Percentiles rank a stretch among this genome's conserved stretches.
Evolutionary conservation across 2,113 vertebrate species (phyloP).

Genomic region (Phyllostomus hastatus): DNA sequence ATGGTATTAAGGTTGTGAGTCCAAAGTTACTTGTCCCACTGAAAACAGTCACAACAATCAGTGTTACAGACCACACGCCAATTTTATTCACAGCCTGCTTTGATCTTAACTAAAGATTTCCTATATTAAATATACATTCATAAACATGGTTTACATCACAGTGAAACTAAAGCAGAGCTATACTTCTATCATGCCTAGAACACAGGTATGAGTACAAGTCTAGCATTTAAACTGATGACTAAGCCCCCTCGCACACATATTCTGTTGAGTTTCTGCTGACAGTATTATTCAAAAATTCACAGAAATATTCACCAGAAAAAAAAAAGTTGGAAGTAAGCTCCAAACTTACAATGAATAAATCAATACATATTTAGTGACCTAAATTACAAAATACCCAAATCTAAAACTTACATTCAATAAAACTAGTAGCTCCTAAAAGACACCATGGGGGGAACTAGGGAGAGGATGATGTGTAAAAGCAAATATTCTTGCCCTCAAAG

Average conservation of each 20-base stretch:
- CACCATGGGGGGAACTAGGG: not conserved
- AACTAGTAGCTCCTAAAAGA: conserved; percentile 15
- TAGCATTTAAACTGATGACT: not conserved
- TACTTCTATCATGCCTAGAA: not conserved
- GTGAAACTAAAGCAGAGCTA: conserved; percentile 13
- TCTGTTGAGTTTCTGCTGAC: not conserved
- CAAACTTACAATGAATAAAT: not conserved
- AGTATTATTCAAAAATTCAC: not conserved
- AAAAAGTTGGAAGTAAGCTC: not conserved
- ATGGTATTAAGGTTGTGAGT: not conserved
- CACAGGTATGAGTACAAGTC: not conserved
- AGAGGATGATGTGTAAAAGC: not conserved
- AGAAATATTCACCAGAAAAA: not conserved
- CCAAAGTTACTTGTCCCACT: not conserved
- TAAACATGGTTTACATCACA: not conserved
- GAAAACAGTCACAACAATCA: not conserved
- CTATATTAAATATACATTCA: not conserved
- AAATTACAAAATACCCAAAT: conserved; percentile 6
- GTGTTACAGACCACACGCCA: not conserved
- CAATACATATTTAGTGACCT: not conserved
- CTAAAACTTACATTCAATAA: conserved; percentile 36
- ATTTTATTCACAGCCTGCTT: conserved; percentile 20
- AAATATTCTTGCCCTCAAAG: not conserved
- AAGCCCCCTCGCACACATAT: not conserved
- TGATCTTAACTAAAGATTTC: not conserved